These are phyloP conservation scores for Cyaniris semiargus DNA, from an alignment of 2,888 invertebrate genomes.

Conservation along the genomic window DNA sequence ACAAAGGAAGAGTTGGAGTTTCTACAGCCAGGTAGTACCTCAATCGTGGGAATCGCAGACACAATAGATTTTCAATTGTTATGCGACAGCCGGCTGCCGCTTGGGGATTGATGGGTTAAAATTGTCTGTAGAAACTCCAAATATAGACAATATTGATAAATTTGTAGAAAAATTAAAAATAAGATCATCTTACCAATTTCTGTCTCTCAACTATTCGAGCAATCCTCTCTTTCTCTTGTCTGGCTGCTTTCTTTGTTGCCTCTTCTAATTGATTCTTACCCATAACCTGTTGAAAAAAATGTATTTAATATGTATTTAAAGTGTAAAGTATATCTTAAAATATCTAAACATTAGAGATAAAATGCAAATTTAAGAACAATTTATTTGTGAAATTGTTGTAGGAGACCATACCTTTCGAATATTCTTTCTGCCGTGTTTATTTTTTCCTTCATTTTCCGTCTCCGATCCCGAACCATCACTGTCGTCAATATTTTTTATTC, in stretches of 20 bases:
- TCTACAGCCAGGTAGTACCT: too few relatives aligned
- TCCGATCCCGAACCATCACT: constrained; percentile 72
- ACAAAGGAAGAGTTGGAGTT: too few relatives aligned
- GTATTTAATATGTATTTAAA: not conserved
- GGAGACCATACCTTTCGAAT: constrained; percentile 64
- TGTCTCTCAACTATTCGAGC: constrained; percentile 94
- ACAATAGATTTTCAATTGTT: too few relatives aligned
- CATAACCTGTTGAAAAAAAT: constrained; percentile 75
- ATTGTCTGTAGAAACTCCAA: too few relatives aligned
- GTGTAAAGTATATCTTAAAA: too few relatives aligned
- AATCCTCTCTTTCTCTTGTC: constrained; percentile 93
- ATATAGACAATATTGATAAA: too few relatives aligned
- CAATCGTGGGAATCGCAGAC: too few relatives aligned
- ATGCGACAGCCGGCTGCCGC: too few relatives aligned
- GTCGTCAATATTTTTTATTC: constrained; percentile 68
- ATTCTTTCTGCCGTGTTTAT: constrained; percentile 76
- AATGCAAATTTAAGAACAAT: too few relatives aligned
- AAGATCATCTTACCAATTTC: constrained; percentile 81
- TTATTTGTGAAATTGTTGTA: not conserved
- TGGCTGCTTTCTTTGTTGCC: constrained; percentile 93
- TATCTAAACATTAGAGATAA: too few relatives aligned
- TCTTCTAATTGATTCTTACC: constrained; percentile 85
- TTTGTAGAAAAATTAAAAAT: too few relatives aligned
- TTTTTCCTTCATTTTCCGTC: constrained; percentile 69
- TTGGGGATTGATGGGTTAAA: too few relatives aligned